A percentile compares a stretch with the other conserved stretches of the same genome.
Conservation (phyloP, 2,888 invertebrate species). For the Eupelmus urozonus region DNA sequence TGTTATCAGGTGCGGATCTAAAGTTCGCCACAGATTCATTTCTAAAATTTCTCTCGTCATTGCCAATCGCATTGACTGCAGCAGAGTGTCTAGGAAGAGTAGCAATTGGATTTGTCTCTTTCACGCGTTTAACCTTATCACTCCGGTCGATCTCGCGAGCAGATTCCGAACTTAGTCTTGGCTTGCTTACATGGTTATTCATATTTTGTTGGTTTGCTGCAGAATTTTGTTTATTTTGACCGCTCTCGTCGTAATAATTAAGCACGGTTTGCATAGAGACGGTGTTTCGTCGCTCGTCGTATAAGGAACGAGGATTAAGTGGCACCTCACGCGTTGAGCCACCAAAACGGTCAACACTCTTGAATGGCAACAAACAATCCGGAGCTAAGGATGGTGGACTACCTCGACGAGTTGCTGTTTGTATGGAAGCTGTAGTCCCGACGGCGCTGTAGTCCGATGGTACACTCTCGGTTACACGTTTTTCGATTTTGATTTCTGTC, state of each 20-base stretch:
- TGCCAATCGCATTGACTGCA: constrained; percentile 43
- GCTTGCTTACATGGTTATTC: constrained; percentile 63
- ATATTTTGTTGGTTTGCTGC: constrained; percentile 52
- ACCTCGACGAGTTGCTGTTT: neutral
- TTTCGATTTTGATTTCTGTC: constrained; percentile 72
- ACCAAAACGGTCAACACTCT: constrained; percentile 51
- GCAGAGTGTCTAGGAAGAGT: constrained; percentile 71
- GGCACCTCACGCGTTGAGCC: constrained; percentile 75
- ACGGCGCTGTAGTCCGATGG: constrained; percentile 61
- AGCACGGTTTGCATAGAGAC: constrained; percentile 74
- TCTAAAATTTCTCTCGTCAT: constrained; percentile 24
- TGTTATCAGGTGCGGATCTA: constrained; percentile 65
- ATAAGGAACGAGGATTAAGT: constrained; percentile 72
- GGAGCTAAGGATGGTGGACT: constrained; percentile 56
- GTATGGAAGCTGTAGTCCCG: neutral
- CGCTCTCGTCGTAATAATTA: constrained; percentile 67
- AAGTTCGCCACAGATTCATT: constrained; percentile 69
- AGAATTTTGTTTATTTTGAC: constrained; percentile 43
- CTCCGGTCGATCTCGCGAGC: constrained; percentile 70
- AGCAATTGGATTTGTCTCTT: constrained; percentile 73
- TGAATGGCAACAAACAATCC: constrained; percentile 60
- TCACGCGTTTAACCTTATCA: constrained; percentile 63
- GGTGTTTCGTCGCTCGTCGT: constrained; percentile 72
- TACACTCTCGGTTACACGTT: constrained; percentile 67
- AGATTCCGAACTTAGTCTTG: constrained; percentile 74